These are phyloP conservation scores for Naja naja DNA, from an alignment of 2,113 vertebrate genomes.

Conservation along the genomic window DNA sequence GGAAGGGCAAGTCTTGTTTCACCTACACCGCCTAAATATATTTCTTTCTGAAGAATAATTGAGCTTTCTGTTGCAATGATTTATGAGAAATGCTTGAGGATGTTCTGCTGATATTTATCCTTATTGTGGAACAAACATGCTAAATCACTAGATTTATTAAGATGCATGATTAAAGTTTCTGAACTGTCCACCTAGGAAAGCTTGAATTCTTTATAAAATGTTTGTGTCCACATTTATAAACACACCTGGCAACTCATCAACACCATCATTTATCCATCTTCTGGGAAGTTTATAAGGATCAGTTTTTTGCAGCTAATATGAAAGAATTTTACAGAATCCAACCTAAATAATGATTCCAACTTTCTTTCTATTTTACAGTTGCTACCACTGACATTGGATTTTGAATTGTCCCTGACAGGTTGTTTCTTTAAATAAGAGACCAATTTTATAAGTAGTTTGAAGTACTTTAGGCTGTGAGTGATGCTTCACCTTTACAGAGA, in stretches of 20 bases:
- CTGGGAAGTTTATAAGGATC: neutral
- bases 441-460: neutral
- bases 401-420: neutral
- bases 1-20: neutral
- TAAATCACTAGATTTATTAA: conserved; percentile 25
- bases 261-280: neutral
- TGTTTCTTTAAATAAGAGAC: neutral
- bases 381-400: neutral
- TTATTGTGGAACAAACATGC: conserved; percentile 6
- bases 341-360: neutral
- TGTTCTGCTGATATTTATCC: conserved; percentile 7
- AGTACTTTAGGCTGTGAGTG: neutral
- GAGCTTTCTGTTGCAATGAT: conserved; percentile 32
- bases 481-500: neutral
- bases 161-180: conserved; percentile 11
- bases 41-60: conserved; percentile 21
- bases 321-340: neutral
- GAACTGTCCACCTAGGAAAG: neutral
- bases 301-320: neutral
- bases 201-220: neutral
- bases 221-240: neutral
- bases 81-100: conserved; percentile 35
- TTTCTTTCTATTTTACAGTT: neutral
- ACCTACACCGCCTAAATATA: conserved; percentile 27
- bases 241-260: neutral